Evolutionary conservation across 2,797 vertebrate genomes (phyloP).

Genomic region (Channa striata): DNA sequence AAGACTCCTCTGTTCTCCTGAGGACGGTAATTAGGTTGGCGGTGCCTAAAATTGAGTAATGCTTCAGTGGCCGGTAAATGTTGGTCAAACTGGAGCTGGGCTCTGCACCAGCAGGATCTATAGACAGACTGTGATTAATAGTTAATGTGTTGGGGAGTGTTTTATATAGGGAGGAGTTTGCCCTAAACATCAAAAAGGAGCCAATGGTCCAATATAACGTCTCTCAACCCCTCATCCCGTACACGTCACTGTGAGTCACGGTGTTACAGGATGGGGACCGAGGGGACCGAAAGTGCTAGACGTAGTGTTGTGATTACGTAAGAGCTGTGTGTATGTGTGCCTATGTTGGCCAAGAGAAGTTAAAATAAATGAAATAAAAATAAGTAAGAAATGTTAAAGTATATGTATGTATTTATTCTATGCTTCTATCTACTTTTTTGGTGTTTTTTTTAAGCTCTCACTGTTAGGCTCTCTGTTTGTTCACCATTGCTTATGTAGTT

Average conservation of each 20-base stretch:
- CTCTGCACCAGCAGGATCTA: conserved; percentile 44
- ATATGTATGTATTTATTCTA: too few relatives aligned
- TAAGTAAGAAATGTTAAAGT: too few relatives aligned
- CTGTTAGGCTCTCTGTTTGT: too few relatives aligned
- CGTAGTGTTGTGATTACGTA: conserved; percentile 17
- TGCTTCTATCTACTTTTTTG: too few relatives aligned
- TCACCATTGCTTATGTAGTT: too few relatives aligned
- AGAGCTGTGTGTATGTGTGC: background rate
- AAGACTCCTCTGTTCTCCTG: conserved; percentile 20
- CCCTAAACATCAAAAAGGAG: conserved; percentile 59
- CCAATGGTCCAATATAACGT: conserved; percentile 62
- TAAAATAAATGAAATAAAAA: too few relatives aligned
- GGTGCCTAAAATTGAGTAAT: conserved; percentile 31
- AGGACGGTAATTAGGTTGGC: conserved; percentile 8
- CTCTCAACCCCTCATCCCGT: conserved; percentile 27
- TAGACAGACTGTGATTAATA: conserved; percentile 69
- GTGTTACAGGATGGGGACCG: background rate
- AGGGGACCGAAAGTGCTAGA: conserved; percentile 9
- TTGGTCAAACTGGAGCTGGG: too few relatives aligned
- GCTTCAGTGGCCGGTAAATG: conserved; percentile 19
- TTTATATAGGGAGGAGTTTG: conserved; percentile 81
- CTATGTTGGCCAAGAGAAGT: too few relatives aligned
- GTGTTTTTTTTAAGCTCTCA: too few relatives aligned
- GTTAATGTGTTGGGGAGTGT: conserved; percentile 77
- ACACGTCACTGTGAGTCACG: conserved; percentile 49